Base-by-base conservation (phyloP, 1,140 invertebrate species). In the Bombus breviceps region DNA sequence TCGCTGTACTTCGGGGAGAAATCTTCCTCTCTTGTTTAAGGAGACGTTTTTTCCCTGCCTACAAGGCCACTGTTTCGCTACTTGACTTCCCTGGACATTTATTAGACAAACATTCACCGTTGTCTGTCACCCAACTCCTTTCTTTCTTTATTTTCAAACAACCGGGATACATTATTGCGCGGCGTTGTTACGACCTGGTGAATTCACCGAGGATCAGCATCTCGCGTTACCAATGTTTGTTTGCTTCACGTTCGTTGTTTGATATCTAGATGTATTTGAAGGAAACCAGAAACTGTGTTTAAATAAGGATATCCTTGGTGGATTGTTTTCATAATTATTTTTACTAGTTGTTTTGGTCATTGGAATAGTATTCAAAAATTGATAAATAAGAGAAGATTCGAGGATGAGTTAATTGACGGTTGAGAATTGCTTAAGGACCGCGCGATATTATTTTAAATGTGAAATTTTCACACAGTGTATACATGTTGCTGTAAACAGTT, bases 41-140 rank as follows among this genome's bases (percentile, higher is more conserved):
- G 84, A 90, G 78, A 86, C 76, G 64, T 72, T 47, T 47, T n/a
- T 57, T 62, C n/a, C 28, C 53, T 57, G 64, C n/a, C 34, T 79
- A 53, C 37, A n/a, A 37, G 71, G 32, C 68, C 73, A 80, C 62
- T 66, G 39, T 34, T 72, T 47, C 83, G 75, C n/a, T 73, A 75
- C 62, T 81, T 85, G 76, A 79, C 66, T 78, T 59, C 74, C 75
- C 25, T 39, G 79, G 90, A 92, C 92, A 92, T 92, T 92, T 92
- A 92, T 93, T 92, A 91, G 91, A 92, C 89, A 89, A 92, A 92
- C 89, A 92, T 92, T 89, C 68, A 39, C 83, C 57, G 10, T 10
- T 32, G 9, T 79, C 62, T 79, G 41, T 68, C 68, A 28, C 28
- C 64, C 25, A 12, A 3, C 25, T 18, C 13, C 34, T 25, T 53